Evolutionary conservation across 2,888 invertebrate species (phyloP), one percentile per base, ranked within the genome.

Genomic region (Phyto melanocephala): DNA sequence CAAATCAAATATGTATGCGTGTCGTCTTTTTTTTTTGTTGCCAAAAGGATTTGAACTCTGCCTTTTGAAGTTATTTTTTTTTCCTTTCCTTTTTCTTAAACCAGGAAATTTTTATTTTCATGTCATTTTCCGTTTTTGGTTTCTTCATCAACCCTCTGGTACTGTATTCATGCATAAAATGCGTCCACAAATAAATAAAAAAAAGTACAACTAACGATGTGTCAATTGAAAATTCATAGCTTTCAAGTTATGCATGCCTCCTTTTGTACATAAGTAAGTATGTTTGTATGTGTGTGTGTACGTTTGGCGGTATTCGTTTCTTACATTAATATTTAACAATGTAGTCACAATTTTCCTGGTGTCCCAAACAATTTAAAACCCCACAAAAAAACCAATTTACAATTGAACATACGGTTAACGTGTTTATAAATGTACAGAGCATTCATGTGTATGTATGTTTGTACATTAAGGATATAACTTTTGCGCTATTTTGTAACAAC

Each of bases 141-240:
- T 37, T 37, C 2, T 35, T 42, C 10, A 22, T 13, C 65, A 65
- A 50, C 42, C 15, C 15, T 15, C 22, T 17, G 28, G 24, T 1
- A 22, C 33, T 35, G 17, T 24, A 10, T 63, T 58, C 45, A 33
- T 28, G 62, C 58, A 65, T 54, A 76, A 71, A 76, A 81, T 76
- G 65, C 65, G 65, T 60, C 42, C 71, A 22, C n/a, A 8, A 54
- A 33, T 42, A 62, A 52, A n/a, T n/a, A n/a, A n/a, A n/a, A n/a
- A 42, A 8, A 58, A 22, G 33, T 28, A 65, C 71, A 78, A 83
- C 83, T 84, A 85, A 85, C 82, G 84, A 84, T 80, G 81, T 82
- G 75, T 70, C 81, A 82, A 84, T 85, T 88, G 87, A 87, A 88
- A 89, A 89, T 89, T 89, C 89, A 89, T 89, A 88, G 89, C 88